Evolutionary conservation across 2,888 invertebrate species (phyloP).

Genomic region (Pammene fasciana): DNA sequence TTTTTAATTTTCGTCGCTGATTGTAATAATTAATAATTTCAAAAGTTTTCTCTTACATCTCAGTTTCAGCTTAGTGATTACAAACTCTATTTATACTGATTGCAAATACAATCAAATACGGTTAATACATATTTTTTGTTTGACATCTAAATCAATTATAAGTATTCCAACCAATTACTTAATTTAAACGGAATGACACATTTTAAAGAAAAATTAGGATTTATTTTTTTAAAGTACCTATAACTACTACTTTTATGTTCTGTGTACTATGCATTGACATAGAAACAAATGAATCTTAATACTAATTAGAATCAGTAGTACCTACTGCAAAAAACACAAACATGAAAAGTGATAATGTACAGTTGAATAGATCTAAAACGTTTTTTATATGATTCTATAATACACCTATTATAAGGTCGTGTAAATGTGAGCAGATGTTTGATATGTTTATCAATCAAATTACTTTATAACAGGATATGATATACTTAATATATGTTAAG

Average conservation of each 20-base stretch:
- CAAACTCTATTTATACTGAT: no score
- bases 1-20: no score
- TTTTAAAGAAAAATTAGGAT: no score
- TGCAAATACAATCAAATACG: no score
- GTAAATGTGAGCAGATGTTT: constrained; percentile 31
- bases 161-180: no score
- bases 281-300: constrained; percentile 38
- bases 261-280: constrained; percentile 25
- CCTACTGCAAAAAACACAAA: constrained; percentile 35
- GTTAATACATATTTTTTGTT: no score
- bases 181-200: no score
- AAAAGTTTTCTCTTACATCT: no score
- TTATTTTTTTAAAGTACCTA: no score
- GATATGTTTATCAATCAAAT: constrained; percentile 38
- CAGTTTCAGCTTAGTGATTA: not conserved
- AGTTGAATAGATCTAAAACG: constrained; percentile 36
- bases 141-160: no score
- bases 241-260: not conserved
- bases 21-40: no score
- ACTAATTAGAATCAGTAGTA: constrained; percentile 36
- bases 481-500: constrained; percentile 28
- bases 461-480: constrained; percentile 31
- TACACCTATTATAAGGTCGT: constrained; percentile 29
- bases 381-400: constrained; percentile 33
- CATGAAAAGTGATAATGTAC: constrained; percentile 37